Evolutionary conservation across 2,797 vertebrate genomes (phyloP).

Genomic region (Perodicticus potto): DNA sequence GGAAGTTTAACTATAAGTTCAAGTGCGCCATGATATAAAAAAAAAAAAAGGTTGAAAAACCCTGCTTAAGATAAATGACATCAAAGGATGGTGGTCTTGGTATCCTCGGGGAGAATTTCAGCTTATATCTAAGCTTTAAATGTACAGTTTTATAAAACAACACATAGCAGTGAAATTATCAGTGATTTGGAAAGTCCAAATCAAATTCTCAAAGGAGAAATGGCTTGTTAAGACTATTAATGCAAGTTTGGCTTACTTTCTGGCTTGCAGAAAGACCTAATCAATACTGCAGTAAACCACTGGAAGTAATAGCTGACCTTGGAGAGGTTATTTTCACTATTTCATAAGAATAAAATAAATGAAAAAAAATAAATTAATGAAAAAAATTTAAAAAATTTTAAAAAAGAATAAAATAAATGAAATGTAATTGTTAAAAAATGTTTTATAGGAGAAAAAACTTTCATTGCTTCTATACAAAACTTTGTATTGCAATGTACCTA

Average conservation of each 20-base stretch:
- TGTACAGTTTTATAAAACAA: not conserved
- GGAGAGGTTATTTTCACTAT: not conserved
- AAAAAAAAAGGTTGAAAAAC: no score
- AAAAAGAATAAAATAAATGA: constrained; percentile 23
- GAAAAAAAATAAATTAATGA: no score
- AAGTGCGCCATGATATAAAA: no score
- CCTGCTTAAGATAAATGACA: not conserved
- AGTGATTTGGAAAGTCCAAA: not conserved
- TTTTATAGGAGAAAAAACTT: not conserved
- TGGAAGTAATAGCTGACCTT: not conserved
- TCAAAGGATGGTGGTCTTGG: not conserved
- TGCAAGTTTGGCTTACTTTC: not conserved
- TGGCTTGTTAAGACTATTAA: not conserved
- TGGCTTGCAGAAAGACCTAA: not conserved
- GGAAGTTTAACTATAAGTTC: no score
- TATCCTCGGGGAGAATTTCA: not conserved
- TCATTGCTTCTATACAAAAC: constrained; percentile 15
- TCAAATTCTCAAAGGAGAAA: not conserved
- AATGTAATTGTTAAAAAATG: not conserved
- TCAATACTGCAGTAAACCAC: not conserved
- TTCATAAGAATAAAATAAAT: constrained; percentile 34
- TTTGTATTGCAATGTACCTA: not conserved
- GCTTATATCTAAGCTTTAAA: not conserved
- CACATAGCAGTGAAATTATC: not conserved
- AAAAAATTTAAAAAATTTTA: no score